These are phyloP conservation scores for Lasioglossum leucozonium DNA, from an alignment of 2,888 invertebrate genomes.

Conservation along the genomic window DNA sequence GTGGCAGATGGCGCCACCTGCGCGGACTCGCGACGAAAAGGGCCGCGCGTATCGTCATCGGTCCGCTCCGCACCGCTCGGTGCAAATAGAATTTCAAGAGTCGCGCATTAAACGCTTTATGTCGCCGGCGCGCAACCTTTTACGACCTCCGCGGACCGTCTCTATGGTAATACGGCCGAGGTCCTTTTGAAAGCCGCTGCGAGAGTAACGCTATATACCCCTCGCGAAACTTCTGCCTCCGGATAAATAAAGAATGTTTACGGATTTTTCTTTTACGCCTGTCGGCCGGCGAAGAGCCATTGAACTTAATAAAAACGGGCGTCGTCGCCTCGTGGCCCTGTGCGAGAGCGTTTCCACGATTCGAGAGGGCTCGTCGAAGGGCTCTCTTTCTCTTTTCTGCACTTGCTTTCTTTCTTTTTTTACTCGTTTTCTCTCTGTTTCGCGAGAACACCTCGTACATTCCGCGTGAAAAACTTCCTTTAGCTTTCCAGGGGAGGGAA, in stretches of 20 bases:
- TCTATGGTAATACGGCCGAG: constrained; percentile 72
- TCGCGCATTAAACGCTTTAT: constrained; percentile 75
- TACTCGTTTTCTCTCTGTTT: background rate
- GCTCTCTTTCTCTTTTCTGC: background rate
- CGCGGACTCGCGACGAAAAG: constrained; percentile 53
- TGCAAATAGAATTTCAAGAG: constrained; percentile 76
- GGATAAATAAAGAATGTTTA: constrained; percentile 66
- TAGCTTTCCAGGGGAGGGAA: background rate
- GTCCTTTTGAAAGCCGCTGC: constrained; percentile 68
- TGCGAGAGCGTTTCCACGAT: constrained; percentile 19
- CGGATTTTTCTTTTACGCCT: constrained; percentile 58
- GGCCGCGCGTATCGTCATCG: constrained; percentile 33
- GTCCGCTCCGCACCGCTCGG: constrained; percentile 48
- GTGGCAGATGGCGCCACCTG: constrained; percentile 67
- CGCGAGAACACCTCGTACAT: background rate
- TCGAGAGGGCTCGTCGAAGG: constrained; percentile 29
- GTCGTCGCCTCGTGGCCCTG: background rate
- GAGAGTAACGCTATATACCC: constrained; percentile 61
- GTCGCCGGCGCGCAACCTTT: constrained; percentile 72
- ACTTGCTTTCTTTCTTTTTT: background rate
- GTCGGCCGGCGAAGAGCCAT: constrained; percentile 19
- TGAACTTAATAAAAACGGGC: constrained; percentile 57
- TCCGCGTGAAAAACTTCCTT: constrained; percentile 1
- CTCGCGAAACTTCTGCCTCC: constrained; percentile 64
- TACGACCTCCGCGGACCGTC: constrained; percentile 73